Conservation (phyloP, 2,888 invertebrate genomes). For the Rhagonycha lutea region DNA sequence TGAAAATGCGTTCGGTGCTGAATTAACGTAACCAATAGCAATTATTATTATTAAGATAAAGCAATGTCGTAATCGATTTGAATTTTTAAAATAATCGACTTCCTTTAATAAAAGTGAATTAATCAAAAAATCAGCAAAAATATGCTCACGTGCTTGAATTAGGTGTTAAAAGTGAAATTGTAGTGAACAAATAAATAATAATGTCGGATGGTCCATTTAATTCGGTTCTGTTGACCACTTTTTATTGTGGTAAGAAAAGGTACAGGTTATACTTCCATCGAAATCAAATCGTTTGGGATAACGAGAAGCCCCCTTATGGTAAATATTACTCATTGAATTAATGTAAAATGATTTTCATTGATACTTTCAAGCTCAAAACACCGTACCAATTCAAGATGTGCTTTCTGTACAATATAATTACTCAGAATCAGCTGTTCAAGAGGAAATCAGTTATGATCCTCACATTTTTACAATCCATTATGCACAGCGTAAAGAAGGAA, state of each 20-base stretch:
- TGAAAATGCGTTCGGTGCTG: background rate
- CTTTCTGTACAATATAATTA: constrained; percentile 59
- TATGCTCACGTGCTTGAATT: background rate
- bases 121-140: background rate
- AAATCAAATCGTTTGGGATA: constrained; percentile 67
- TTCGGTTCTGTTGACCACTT: constrained; percentile 56
- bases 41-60: background rate
- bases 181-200: background rate
- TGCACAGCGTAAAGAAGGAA: constrained; percentile 60
- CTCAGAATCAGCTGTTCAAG: constrained; percentile 50
- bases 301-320: constrained; percentile 61
- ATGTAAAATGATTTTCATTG: constrained; percentile 9
- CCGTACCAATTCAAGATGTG: constrained; percentile 61
- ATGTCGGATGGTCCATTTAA: constrained; percentile 25
- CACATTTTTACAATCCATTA: constrained; percentile 66
- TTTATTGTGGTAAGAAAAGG: constrained; percentile 64
- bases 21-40: background rate
- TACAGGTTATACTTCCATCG: constrained; percentile 67
- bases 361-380: constrained; percentile 58
- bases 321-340: constrained; percentile 42
- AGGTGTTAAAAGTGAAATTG: background rate
- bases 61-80: background rate
- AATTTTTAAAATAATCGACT: background rate
- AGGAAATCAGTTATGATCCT: constrained; percentile 47
- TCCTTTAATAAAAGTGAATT: background rate